Base-by-base conservation (phyloP, 2,113 vertebrate species). In the Helogale parvula region DNA sequence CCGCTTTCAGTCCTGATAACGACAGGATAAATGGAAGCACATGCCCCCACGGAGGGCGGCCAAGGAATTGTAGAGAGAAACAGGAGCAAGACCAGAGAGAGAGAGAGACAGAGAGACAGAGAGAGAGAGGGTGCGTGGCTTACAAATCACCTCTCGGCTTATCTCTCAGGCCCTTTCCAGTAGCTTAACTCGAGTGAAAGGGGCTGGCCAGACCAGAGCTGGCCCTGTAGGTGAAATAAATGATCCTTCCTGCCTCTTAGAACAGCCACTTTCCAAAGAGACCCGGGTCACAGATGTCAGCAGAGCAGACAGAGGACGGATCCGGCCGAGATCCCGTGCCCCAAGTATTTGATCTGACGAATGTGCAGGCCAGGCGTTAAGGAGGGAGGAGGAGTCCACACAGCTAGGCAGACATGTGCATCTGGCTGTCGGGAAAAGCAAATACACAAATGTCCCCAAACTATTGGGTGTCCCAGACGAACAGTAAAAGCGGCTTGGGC, bases 1-100 rank as follows among this genome's bases (percentile, higher is more conserved):
- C 94, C 68, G 96, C 96, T 92, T 94, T 96, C 92, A 92, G 98
- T 94, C 95, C 65, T 94, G 45, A 45, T 29, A 69, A 19, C 57
- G 45, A 23, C 0, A 33, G 79, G 29, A 87, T 97, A 98, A 98
- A 96, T 95, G 69, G 97, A 98, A 98, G 98, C 98, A 98, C 50
- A 33, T 76, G 79, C 38, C 63, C 8, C 10, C 7, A 0, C 4
- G 35, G 95, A 97, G 96, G 96, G 96, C 88, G 96, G 96, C 12
- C 54, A 41, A 90, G 91, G 86, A 79, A 95, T 74, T 98, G 94
- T 96, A 0, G 41, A 88, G 83, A 11, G 93, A 90, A 80, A 74
- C 1, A 17, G 52, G 82, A 97, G 80, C 38, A 76, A 65, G 38
- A 97, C 0, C 0, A 4, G 15, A 52, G 88, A 33, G 90, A 50